Conservation (phyloP, 1,140 invertebrate genomes). For the Aradophagus sp. region DNA sequence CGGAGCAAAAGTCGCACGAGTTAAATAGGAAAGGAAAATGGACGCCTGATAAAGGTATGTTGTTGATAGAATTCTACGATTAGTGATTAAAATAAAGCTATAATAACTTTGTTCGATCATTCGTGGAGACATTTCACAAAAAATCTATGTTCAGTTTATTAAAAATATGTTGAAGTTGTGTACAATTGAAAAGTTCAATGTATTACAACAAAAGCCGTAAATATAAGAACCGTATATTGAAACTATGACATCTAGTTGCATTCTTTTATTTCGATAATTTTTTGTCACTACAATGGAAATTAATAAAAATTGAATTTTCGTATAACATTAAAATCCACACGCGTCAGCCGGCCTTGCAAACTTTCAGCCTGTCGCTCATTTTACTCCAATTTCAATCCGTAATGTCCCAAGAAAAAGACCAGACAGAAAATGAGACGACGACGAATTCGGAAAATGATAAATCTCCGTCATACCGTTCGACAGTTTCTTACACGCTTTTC, state of each 20-base stretch:
- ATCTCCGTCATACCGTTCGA: conserved; percentile 49
- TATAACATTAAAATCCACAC: conserved; percentile 16
- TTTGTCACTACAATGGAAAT: too few relatives aligned
- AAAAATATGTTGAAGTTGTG: too few relatives aligned
- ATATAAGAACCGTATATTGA: conserved; percentile 1
- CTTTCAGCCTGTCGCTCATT: neutral
- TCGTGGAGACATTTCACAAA: too few relatives aligned
- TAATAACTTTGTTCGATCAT: too few relatives aligned
- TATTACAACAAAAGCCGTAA: too few relatives aligned
- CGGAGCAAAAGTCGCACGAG: conserved; percentile 79
- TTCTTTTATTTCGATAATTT: too few relatives aligned
- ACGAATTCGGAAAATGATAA: conserved; percentile 49
- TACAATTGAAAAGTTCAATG: too few relatives aligned
- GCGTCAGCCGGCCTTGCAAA: conserved; percentile 4
- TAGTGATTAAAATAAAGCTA: too few relatives aligned
- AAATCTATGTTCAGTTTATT: too few relatives aligned
- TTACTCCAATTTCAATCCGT: neutral
- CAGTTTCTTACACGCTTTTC: conserved; percentile 28
- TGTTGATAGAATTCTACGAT: too few relatives aligned
- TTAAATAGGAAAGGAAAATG: conserved; percentile 67
- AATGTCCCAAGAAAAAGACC: conserved; percentile 32
- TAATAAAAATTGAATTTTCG: conserved; percentile 11
- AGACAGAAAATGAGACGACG: conserved; percentile 40
- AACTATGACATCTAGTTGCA: neutral
- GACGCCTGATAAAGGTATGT: conserved; percentile 63